Base-by-base conservation (phyloP, 2,113 vertebrate genomes). In the Anguilla rostrata region DNA sequence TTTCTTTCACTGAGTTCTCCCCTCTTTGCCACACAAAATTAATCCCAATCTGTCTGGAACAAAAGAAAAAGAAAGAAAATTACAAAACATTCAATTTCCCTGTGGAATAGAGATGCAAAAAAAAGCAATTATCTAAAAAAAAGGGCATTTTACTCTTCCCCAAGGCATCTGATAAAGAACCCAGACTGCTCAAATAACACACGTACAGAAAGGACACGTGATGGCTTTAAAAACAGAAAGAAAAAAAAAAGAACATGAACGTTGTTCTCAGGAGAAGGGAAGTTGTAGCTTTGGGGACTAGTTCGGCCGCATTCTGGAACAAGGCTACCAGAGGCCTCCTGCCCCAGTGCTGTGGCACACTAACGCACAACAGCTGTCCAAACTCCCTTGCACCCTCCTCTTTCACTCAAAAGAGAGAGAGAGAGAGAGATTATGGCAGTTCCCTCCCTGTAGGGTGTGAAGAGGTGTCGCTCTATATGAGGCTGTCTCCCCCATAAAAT, bases 301-400 rank as follows among this genome's bases (percentile, higher is more conserved):
- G n/a, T 26, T 6, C 29, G 39, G 16, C 22, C 14, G 16, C 12
- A 29, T 49, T 78, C n/a, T n/a, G 46, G 11, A 18, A 6, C 84
- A 6, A 0, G 18, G 39, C 0, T 81, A 8, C 22, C 7, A 43
- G 60, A 41, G 39, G 83, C 39, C 53, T 20, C 12, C 39, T n/a
- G 5, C n/a, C 43, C 14, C 57, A 40, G 39, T 60, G 53, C 39
- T 83, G 82, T 18, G 16, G 57, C 78, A 26, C 46, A 57, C n/a
- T 53, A 81, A 85, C 60, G 81, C 57, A 22, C 16, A 57, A 56
- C 84, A 82, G 87, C 83, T 85, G 83, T 81, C 29, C 43, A 71
- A 87, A 85, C 80, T 46, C 22, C 40, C 53, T 63, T 39, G 57
- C 39, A 34, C 60, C 43, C 56, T 83, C 71, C 39, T 34, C 12